Evolutionary conservation across 2,797 vertebrate species (phyloP).

Genomic region (Oophaga sylvatica): DNA sequence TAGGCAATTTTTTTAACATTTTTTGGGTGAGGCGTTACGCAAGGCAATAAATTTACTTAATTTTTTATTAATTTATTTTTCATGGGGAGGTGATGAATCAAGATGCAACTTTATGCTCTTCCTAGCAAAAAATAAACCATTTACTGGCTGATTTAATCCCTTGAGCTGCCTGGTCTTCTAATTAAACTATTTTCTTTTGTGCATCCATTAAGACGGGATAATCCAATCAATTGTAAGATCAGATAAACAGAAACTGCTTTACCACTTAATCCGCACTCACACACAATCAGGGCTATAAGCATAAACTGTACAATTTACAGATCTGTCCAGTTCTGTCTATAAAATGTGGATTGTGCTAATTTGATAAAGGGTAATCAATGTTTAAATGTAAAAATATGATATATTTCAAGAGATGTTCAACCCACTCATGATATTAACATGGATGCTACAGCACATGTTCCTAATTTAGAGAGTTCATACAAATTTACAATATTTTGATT

Average conservation of each 20-base stretch:
- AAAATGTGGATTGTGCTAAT: neutral
- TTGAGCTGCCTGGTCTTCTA: conserved; percentile 37
- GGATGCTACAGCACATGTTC: neutral
- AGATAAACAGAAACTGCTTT: conserved; percentile 55
- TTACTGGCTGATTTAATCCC: conserved; percentile 46
- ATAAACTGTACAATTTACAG: conserved; percentile 29
- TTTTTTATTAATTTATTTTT: neutral
- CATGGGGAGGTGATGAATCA: neutral
- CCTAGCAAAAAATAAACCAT: conserved; percentile 32
- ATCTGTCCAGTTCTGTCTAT: neutral
- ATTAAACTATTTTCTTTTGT: conserved; percentile 57
- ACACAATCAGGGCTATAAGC: conserved; percentile 3
- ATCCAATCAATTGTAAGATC: conserved; percentile 59
- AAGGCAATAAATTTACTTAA: neutral
- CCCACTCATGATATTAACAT: neutral
- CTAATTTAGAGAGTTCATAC: neutral
- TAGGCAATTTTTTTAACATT: neutral
- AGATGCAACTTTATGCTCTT: conserved; percentile 17
- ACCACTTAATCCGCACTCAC: conserved; percentile 30
- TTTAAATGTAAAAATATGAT: neutral
- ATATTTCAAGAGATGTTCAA: neutral
- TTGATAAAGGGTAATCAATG: neutral
- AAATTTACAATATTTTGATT: neutral
- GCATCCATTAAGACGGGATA: conserved; percentile 55
- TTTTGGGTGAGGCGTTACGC: neutral